Evolutionary conservation across 2,888 invertebrate species (phyloP).

Genomic region (Dugesia japonica): DNA sequence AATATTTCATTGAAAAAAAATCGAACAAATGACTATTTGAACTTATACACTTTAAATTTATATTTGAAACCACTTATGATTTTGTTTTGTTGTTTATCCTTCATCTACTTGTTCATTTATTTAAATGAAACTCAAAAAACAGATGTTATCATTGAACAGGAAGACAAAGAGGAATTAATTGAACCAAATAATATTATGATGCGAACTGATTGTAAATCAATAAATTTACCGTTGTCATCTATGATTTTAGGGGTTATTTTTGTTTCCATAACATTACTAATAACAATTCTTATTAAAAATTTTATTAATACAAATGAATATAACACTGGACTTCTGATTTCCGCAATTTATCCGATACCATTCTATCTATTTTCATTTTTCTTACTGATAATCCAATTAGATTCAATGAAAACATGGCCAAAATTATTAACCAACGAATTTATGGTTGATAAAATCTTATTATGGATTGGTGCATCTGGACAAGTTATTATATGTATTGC

Average conservation of each 20-base stretch:
- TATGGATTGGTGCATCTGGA: not conserved
- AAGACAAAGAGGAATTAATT: not conserved
- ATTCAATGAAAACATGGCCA: not conserved
- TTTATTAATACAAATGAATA: not conserved
- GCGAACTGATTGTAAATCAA: not conserved
- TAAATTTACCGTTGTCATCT: not conserved
- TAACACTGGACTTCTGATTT: not conserved
- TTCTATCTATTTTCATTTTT: not conserved
- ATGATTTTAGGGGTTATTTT: not conserved
- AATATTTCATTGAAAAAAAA: too few relatives aligned
- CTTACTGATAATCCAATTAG: not conserved
- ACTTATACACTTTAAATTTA: too few relatives aligned
- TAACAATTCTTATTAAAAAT: not conserved
- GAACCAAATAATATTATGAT: too few relatives aligned
- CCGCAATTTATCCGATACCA: not conserved
- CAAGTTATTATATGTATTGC: not conserved
- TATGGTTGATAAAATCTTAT: not conserved
- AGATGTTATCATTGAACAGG: not conserved
- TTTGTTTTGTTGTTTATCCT: not conserved
- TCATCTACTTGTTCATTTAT: not conserved
- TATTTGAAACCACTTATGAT: too few relatives aligned
- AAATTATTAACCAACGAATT: not conserved
- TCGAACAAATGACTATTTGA: too few relatives aligned
- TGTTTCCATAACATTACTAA: not conserved
- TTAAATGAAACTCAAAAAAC: not conserved